Evolutionary conservation across 2,888 invertebrate genomes (phyloP).

Genomic region (Parthenolecanium corni): DNA sequence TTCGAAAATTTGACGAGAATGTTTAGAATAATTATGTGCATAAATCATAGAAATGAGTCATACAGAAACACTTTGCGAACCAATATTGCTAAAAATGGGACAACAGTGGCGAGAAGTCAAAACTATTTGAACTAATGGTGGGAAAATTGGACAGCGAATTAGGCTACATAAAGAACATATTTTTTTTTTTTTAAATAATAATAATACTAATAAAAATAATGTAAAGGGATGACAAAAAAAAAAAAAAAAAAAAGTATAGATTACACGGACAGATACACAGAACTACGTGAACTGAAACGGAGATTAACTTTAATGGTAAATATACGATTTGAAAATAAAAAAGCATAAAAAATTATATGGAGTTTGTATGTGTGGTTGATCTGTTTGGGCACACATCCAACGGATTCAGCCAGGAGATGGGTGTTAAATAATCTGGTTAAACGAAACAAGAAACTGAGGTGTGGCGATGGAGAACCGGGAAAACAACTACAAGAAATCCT

Average conservation of each 20-base stretch:
- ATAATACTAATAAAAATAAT: too few relatives aligned
- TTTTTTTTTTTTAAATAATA: too few relatives aligned
- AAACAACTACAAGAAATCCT: slow-evolving; percentile 18
- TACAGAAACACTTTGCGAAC: too few relatives aligned
- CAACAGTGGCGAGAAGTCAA: too few relatives aligned
- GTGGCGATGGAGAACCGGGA: slow-evolving; percentile 20
- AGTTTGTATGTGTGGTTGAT: slow-evolving; percentile 19
- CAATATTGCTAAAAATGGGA: too few relatives aligned
- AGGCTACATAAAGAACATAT: too few relatives aligned
- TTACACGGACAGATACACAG: slow-evolving; percentile 14
- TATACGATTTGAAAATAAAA: slow-evolving; percentile 7
- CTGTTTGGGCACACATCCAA: slow-evolving; percentile 28
- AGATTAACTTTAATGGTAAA: slow-evolving; percentile 21
- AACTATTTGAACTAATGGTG: too few relatives aligned
- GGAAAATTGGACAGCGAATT: too few relatives aligned
- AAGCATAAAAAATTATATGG: background rate
- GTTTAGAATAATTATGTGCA: too few relatives aligned
- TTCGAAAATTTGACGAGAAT: too few relatives aligned
- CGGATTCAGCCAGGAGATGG: slow-evolving; percentile 25
- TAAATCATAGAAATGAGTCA: too few relatives aligned
- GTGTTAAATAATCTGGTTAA: slow-evolving; percentile 27
- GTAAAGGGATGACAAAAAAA: background rate
- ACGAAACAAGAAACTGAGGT: slow-evolving; percentile 15
- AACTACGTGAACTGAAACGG: slow-evolving; percentile 26
- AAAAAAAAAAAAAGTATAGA: background rate